These are phyloP conservation scores for Danio tinwini DNA, from an alignment of 2,797 vertebrate species.

Conservation along the genomic window DNA sequence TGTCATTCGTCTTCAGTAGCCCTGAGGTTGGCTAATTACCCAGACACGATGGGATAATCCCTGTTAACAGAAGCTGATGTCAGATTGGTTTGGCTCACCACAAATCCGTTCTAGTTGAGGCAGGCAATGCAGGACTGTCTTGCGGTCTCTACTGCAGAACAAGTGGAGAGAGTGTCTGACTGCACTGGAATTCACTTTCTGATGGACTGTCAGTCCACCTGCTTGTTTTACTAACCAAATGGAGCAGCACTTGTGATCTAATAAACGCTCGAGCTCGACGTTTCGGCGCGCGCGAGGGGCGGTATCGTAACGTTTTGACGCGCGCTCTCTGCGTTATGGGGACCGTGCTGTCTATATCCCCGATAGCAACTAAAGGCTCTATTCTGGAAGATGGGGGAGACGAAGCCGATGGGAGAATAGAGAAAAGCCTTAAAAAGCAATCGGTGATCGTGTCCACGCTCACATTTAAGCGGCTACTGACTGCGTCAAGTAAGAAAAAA, in stretches of 20 bases:
- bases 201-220: not conserved
- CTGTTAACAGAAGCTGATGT: slow-evolving; percentile 42
- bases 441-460: slow-evolving; percentile 88
- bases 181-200: slow-evolving; percentile 51
- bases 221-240: slow-evolving; percentile 2
- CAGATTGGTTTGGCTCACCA: slow-evolving; percentile 30
- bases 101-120: slow-evolving; percentile 17
- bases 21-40: slow-evolving; percentile 61
- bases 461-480: slow-evolving; percentile 89
- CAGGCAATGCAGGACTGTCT: slow-evolving; percentile 9
- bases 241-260: slow-evolving; percentile 21
- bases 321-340: slow-evolving; percentile 81
- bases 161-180: slow-evolving; percentile 12
- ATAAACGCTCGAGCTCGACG: not conserved
- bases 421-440: slow-evolving; percentile 87
- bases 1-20: slow-evolving; percentile 59
- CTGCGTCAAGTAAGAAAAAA: slow-evolving; percentile 87
- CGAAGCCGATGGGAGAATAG: slow-evolving; percentile 73
- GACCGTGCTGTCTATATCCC: slow-evolving; percentile 92
- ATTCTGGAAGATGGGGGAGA: slow-evolving; percentile 50
- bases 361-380: slow-evolving; percentile 75
- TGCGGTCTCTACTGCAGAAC: slow-evolving; percentile 2
- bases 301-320: not conserved
- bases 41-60: slow-evolving; percentile 65
- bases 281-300: slow-evolving; percentile 13